phyloP scores from a whole-genome alignment of 2,888 invertebrate genomes.

The Oxycera nigricornis region DNA sequence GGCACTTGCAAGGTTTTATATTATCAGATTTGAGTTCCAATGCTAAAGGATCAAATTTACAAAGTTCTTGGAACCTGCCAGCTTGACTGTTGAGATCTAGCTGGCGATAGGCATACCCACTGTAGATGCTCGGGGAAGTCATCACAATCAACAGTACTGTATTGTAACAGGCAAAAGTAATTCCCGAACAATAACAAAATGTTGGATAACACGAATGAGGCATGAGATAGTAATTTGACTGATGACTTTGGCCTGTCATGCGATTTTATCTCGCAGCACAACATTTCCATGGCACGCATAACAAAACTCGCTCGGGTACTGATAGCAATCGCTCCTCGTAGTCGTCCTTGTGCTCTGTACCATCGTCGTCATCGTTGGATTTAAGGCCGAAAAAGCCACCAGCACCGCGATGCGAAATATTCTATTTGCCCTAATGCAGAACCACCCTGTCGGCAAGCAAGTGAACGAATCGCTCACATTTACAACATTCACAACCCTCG shows the following conservation, averaged over 20 bases:
- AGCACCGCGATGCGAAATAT: background rate
- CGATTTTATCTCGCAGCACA: conserved; percentile 48
- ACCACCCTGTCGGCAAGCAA: background rate
- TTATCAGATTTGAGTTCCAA: too few species aligned
- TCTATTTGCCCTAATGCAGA: background rate
- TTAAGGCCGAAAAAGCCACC: conserved; percentile 36
- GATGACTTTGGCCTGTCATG: conserved; percentile 50
- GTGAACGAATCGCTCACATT: conserved; percentile 33
- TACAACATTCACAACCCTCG: conserved; percentile 42
- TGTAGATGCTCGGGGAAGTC: too few species aligned
- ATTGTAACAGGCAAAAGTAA: background rate
- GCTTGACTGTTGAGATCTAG: too few species aligned
- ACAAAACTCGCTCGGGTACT: conserved; percentile 28
- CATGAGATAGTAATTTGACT: conserved; percentile 48
- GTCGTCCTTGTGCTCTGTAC: conserved; percentile 40
- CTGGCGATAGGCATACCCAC: too few species aligned
- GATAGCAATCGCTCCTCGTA: conserved; percentile 45
- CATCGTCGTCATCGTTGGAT: conserved; percentile 35
- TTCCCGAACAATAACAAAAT: conserved; percentile 27
- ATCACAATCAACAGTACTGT: background rate
- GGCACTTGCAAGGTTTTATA: too few species aligned
- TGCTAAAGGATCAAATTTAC: too few species aligned
- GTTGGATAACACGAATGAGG: conserved; percentile 39
- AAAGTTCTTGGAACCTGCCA: too few species aligned
- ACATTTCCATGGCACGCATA: conserved; percentile 39